These are phyloP conservation scores for Brachionus rotundiformis DNA, from an alignment of 1,140 invertebrate genomes.

Conservation along the genomic window DNA sequence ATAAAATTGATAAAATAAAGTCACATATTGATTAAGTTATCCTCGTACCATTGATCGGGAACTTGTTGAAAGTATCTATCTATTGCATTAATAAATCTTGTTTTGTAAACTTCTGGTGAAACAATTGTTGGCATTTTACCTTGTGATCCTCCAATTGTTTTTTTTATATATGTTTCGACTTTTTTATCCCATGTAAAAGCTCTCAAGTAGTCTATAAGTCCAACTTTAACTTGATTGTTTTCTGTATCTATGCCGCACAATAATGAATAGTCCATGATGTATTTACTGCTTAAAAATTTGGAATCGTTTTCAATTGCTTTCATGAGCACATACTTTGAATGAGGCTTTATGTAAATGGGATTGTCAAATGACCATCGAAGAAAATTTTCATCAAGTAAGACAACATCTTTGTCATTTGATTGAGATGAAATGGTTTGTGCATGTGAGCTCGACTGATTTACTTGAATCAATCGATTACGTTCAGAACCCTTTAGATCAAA, in stretches of 20 bases:
- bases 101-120: slow-evolving; percentile 86
- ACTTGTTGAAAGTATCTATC: slow-evolving; percentile 84
- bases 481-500: slow-evolving; percentile 97
- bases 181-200: slow-evolving; percentile 99
- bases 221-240: slow-evolving; percentile 82
- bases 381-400: slow-evolving; percentile 92
- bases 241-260: slow-evolving; percentile 77
- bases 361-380: slow-evolving; percentile 82
- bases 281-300: slow-evolving; percentile 69
- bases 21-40: slow-evolving; percentile 43
- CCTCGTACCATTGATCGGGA: slow-evolving; percentile 67
- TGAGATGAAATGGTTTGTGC: slow-evolving; percentile 51
- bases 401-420: slow-evolving; percentile 72
- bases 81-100: slow-evolving; percentile 89
- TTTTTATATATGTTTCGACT: slow-evolving; percentile 90
- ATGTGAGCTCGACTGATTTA: slow-evolving; percentile 65
- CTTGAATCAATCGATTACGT: slow-evolving; percentile 80
- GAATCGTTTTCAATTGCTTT: slow-evolving; percentile 83
- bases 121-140: slow-evolving; percentile 92
- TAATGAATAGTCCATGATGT: slow-evolving; percentile 98
- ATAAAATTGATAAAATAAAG: background rate
- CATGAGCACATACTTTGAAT: slow-evolving; percentile 86
- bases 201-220: slow-evolving; percentile 97
- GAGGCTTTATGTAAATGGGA: slow-evolving; percentile 84
- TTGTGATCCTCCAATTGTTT: slow-evolving; percentile 76